Percentiles rank a stretch among this genome's conserved stretches.
phyloP scores from a whole-genome alignment of 2,888 invertebrate species.

The Eilema depressum region DNA sequence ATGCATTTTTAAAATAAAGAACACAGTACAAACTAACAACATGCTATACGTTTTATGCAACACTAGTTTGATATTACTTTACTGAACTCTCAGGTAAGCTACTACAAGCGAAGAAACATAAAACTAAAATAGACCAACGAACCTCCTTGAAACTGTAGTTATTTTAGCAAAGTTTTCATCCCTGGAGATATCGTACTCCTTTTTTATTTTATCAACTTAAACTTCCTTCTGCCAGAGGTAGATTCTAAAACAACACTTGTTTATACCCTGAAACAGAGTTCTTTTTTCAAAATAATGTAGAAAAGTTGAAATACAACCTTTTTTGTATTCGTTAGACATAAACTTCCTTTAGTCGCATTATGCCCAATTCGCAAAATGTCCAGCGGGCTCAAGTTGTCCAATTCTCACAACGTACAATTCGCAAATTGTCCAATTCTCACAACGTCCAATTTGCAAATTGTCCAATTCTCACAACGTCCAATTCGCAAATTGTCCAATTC shows the following conservation, averaged over 20 bases:
- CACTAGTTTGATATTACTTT: slow-evolving; percentile 22
- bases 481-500: too few relatives aligned
- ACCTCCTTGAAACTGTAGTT: slow-evolving; percentile 31
- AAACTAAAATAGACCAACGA: slow-evolving; percentile 35
- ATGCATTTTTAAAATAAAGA: not conserved
- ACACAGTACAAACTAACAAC: not conserved
- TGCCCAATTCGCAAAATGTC: too few relatives aligned
- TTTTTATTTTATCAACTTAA: slow-evolving; percentile 45
- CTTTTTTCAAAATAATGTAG: slow-evolving; percentile 36
- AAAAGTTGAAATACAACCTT: slow-evolving; percentile 49
- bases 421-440: too few relatives aligned
- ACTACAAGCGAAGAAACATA: slow-evolving; percentile 31
- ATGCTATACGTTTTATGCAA: slow-evolving; percentile 14
- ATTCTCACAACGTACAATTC: too few relatives aligned
- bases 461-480: too few relatives aligned
- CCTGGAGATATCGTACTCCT: slow-evolving; percentile 37
- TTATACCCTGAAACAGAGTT: slow-evolving; percentile 52
- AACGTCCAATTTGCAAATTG: too few relatives aligned
- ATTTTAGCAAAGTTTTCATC: slow-evolving; percentile 45
- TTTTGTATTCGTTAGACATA: slow-evolving; percentile 52
- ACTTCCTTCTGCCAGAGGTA: slow-evolving; percentile 46
- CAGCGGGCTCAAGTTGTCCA: too few relatives aligned
- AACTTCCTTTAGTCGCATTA: too few relatives aligned
- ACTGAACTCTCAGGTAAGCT: slow-evolving; percentile 18
- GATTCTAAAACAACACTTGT: slow-evolving; percentile 57